Conservation (phyloP, 1,140 invertebrate species). For the Paraescarpia echinospica region DNA sequence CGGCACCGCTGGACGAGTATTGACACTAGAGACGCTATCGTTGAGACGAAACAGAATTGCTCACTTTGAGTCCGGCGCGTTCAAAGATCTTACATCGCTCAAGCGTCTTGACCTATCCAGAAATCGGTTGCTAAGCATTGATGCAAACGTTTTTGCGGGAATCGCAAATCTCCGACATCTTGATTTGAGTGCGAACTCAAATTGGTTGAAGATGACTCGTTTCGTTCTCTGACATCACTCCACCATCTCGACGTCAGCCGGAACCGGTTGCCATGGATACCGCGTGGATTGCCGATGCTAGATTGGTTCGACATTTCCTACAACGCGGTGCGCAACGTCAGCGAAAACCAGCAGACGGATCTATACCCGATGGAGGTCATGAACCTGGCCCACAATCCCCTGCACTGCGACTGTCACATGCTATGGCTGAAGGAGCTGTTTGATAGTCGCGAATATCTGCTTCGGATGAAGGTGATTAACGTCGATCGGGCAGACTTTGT, state of each 20-base stretch:
- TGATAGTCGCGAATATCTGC: slow-evolving; percentile 36
- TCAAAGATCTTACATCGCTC: slow-evolving; percentile 17
- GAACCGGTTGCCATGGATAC: slow-evolving; percentile 20
- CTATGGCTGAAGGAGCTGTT: slow-evolving; percentile 42
- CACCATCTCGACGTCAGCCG: slow-evolving; percentile 28
- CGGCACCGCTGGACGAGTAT: background rate
- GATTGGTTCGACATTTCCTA: slow-evolving; percentile 42
- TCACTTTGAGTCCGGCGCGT: slow-evolving; percentile 4
- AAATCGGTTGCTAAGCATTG: slow-evolving; percentile 29
- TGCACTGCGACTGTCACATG: slow-evolving; percentile 40
- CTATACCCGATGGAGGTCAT: slow-evolving; percentile 40
- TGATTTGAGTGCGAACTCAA: slow-evolving; percentile 34
- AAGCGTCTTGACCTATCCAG: slow-evolving; percentile 30
- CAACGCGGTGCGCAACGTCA: slow-evolving; percentile 32
- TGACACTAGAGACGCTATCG: slow-evolving; percentile 18
- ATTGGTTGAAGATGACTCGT: slow-evolving; percentile 22
- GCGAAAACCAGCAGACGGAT: slow-evolving; percentile 30
- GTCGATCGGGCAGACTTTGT: slow-evolving; percentile 32
- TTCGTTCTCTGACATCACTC: slow-evolving; percentile 27
- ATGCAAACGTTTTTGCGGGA: slow-evolving; percentile 16
- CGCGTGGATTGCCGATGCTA: slow-evolving; percentile 32
- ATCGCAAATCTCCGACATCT: slow-evolving; percentile 35
- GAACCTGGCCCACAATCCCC: slow-evolving; percentile 39
- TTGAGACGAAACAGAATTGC: slow-evolving; percentile 28
- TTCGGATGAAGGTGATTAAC: slow-evolving; percentile 29